Evolutionary conservation across 2,888 invertebrate genomes (phyloP), one percentile per base, ranked within the genome.

Genomic region (Philonicus albiceps): DNA sequence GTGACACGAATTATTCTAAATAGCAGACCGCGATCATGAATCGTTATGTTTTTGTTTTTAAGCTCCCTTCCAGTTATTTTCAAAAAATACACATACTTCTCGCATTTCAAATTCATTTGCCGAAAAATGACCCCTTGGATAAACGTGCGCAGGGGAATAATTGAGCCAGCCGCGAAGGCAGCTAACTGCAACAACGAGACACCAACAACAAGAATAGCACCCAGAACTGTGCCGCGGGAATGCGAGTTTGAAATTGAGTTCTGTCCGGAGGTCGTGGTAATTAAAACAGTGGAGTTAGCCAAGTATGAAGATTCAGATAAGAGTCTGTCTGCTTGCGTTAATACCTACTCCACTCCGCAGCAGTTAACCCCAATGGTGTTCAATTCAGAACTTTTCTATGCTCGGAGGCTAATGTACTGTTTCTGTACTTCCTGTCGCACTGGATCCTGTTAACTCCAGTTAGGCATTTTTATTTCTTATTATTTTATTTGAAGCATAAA

Each of bases 271-370:
- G 84, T 84, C 85, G 87, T 86, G 86, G 86, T 89, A 89, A 90
- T 90, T 90, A 91, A 91, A 90, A 91, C 91, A 90, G 91, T 91
- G 91, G 90, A 91, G 89, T 90, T 91, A 92, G 90, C 91, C 91
- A 92, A 91, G 91, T 92, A 91, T 91, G 90, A 92, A 92, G 92
- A 92, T 92, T 90, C 90, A 91, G 91, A 92, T 92, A 92, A 92
- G 91, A 49, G 64, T 37, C 73, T 85, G 43, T 74, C 49, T 85
- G 49, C 74, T 49, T 85, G 73, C 74, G 74, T 74, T 85, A 74
- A 74, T 85, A 22, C 74, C 49, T 49, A 34, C 49, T 27, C 34
- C 40, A 37, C 74, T 22, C 74, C 27, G 80, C 40, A 53, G 75
- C 49, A 30, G 49, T 80, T 80, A 80, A 80, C 80, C 80, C 49